Percentiles rank a stretch among this genome's conserved stretches.
phyloP scores from a whole-genome alignment of 2,113 vertebrate genomes.

The Aegithalos caudatus region DNA sequence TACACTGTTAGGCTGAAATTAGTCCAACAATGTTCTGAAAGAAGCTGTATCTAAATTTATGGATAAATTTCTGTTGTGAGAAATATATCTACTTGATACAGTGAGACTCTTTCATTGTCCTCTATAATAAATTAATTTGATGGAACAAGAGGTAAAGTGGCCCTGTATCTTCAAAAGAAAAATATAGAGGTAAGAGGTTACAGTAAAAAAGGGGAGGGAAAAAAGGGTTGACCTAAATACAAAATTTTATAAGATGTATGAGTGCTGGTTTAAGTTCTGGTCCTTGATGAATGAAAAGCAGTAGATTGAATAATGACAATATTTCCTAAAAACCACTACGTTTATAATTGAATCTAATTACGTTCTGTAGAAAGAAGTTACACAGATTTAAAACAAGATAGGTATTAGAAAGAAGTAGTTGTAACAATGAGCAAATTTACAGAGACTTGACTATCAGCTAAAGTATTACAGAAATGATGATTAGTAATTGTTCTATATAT shows the following conservation, averaged over 20 bases:
- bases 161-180: background rate
- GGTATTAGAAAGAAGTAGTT: background rate
- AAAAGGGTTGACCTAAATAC: background rate
- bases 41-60: background rate
- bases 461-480: background rate
- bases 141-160: background rate
- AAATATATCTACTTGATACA: background rate
- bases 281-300: conserved; percentile 10
- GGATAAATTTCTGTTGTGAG: background rate
- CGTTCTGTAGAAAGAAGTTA: background rate
- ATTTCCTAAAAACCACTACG: background rate
- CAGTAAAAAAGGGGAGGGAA: background rate
- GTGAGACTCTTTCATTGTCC: background rate
- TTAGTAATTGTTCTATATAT: background rate
- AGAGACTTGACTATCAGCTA: background rate
- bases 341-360: background rate
- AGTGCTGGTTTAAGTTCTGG: background rate
- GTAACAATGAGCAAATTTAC: background rate
- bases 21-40: background rate
- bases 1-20: background rate
- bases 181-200: background rate
- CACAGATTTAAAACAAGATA: background rate
- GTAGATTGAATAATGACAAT: conserved; percentile 1
- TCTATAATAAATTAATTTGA: background rate
- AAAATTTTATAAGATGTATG: background rate